Percentiles rank a stretch among this genome's conserved stretches.
These are phyloP conservation scores for Microplitis deprimator DNA, from an alignment of 2,888 invertebrate species.

Conservation along the genomic window DNA sequence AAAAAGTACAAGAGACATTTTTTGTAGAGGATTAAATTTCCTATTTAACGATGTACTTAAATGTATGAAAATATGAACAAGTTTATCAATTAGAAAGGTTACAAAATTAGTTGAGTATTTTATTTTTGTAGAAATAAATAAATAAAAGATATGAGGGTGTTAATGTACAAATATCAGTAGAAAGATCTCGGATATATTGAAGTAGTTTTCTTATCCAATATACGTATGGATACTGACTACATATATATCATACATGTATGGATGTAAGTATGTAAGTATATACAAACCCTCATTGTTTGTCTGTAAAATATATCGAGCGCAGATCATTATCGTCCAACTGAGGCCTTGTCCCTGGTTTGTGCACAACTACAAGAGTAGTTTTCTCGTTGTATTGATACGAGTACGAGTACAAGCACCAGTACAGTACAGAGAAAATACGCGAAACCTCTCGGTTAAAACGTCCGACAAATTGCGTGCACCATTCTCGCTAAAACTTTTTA, in stretches of 20 bases:
- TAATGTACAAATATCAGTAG: not conserved
- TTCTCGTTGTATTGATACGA: slow-evolving; percentile 2
- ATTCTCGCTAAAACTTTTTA: not conserved
- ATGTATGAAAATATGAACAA: not conserved
- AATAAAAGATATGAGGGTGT: not conserved
- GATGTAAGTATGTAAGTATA: not conserved
- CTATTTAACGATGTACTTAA: not conserved
- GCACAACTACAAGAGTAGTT: slow-evolving; percentile 8
- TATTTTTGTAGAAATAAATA: not conserved
- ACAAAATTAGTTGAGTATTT: not conserved
- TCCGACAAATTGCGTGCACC: slow-evolving; percentile 16
- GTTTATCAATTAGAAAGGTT: not conserved
- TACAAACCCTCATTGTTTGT: slow-evolving; percentile 18
- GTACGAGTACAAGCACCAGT: not conserved
- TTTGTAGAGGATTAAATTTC: not conserved
- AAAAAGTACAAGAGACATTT: too few relatives aligned
- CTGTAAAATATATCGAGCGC: slow-evolving; percentile 26
- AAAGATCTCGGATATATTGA: not conserved
- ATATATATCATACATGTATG: too few relatives aligned
- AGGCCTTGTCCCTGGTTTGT: slow-evolving; percentile 12
- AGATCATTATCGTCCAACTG: slow-evolving; percentile 28
- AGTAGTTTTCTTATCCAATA: not conserved
- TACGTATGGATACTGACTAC: not conserved
- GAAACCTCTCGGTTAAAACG: slow-evolving; percentile 9
- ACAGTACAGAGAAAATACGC: slow-evolving; percentile 11